These are phyloP conservation scores for Drosophila ambigua DNA, from an alignment of 1,140 invertebrate genomes.

Conservation along the genomic window DNA sequence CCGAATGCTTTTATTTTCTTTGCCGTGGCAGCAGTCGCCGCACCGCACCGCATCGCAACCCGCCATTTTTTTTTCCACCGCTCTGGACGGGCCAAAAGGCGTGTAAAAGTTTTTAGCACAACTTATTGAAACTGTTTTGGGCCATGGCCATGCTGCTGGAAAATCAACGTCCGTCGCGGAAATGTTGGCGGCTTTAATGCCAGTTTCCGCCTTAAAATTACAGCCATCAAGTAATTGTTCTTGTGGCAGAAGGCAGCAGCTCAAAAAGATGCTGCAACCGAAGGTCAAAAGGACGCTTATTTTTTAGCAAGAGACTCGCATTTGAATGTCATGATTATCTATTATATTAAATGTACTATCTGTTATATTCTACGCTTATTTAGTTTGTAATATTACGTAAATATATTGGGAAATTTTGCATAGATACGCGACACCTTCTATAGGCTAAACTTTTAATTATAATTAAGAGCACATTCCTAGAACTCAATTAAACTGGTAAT, in stretches of 20 bases:
- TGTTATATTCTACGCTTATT: too few species aligned
- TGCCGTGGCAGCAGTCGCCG: conserved; percentile 9
- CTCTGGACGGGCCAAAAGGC: conserved; percentile 51
- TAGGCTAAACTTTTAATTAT: too few species aligned
- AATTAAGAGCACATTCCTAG: too few species aligned
- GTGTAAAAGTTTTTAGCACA: conserved; percentile 76
- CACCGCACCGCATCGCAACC: not conserved
- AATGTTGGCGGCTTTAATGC: conserved; percentile 58
- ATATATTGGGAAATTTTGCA: too few species aligned
- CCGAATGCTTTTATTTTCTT: conserved; percentile 65
- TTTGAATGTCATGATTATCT: too few species aligned
- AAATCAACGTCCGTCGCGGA: conserved; percentile 74
- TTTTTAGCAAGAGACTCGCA: too few species aligned
- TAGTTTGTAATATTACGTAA: too few species aligned
- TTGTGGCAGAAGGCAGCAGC: conserved; percentile 1
- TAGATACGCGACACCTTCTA: too few species aligned
- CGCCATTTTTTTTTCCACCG: not conserved
- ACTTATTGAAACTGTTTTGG: conserved; percentile 81
- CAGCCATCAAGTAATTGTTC: conserved; percentile 5
- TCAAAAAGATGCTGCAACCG: too few species aligned
- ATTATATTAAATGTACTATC: too few species aligned
- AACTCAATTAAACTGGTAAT: too few species aligned
- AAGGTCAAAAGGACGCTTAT: too few species aligned
- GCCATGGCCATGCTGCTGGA: conserved; percentile 69
- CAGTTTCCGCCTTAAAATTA: conserved; percentile 6